Evolutionary conservation across 2,888 invertebrate species (phyloP).

Genomic region (Helleia helle): DNA sequence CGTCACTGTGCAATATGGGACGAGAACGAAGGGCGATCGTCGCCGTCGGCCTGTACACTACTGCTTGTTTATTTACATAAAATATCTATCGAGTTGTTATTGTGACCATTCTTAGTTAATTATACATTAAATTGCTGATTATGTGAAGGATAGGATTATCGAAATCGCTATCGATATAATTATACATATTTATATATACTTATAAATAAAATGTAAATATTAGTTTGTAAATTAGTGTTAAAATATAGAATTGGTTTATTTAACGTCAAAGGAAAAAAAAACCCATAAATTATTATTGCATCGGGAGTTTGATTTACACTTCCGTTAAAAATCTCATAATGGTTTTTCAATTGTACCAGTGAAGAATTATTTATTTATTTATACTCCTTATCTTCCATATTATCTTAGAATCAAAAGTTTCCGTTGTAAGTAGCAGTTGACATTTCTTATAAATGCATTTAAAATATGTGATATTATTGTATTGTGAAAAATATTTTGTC

Average conservation of each 20-base stretch:
- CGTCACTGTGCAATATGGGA: slow-evolving; percentile 57
- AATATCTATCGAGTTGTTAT: slow-evolving; percentile 73
- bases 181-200: slow-evolving; percentile 74
- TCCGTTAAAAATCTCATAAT: slow-evolving; percentile 72
- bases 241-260: slow-evolving; percentile 73
- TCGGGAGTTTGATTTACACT: slow-evolving; percentile 64
- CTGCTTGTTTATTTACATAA: slow-evolving; percentile 71
- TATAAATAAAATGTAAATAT: slow-evolving; percentile 73
- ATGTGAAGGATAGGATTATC: slow-evolving; percentile 64
- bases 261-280: slow-evolving; percentile 68
- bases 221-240: slow-evolving; percentile 70
- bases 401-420: slow-evolving; percentile 32
- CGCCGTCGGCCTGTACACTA: slow-evolving; percentile 50
- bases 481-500: slow-evolving; percentile 69
- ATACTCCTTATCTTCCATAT: slow-evolving; percentile 46
- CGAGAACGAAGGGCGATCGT: slow-evolving; percentile 39
- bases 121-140: slow-evolving; percentile 67
- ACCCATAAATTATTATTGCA: slow-evolving; percentile 72
- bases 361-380: slow-evolving; percentile 66
- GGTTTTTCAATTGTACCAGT: slow-evolving; percentile 73
- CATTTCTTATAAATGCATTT: slow-evolving; percentile 66
- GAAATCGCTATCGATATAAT: slow-evolving; percentile 67
- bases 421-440: slow-evolving; percentile 42
- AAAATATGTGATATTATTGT: slow-evolving; percentile 73
- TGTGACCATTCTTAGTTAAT: slow-evolving; percentile 73